Evolutionary conservation across 2,888 invertebrate genomes (phyloP).

Genomic region (Ferdinandea cuprea): DNA sequence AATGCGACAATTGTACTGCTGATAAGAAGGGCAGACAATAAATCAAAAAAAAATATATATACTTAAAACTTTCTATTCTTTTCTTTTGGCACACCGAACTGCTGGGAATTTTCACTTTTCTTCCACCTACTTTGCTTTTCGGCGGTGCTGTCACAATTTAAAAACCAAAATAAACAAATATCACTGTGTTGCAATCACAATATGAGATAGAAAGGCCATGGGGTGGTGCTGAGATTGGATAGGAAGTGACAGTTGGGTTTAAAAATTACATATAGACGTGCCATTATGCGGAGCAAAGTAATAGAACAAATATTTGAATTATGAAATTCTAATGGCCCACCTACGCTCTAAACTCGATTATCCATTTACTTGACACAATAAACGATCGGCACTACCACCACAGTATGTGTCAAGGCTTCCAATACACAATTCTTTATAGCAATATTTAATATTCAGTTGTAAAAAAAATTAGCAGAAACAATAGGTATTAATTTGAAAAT

Average conservation of each 20-base stretch:
- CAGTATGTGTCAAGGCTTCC: no score
- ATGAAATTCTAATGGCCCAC: no score
- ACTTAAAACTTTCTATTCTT: slow-evolving; percentile 61
- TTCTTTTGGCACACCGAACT: neutral
- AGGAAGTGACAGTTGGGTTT: neutral
- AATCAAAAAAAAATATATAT: neutral
- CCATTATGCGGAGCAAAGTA: no score
- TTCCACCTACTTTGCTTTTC: neutral
- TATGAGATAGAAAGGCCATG: neutral
- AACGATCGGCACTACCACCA: no score
- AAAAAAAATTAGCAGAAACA: no score
- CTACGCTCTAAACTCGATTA: no score
- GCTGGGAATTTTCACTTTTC: slow-evolving; percentile 53
- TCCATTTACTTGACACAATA: no score
- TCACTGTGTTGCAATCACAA: slow-evolving; percentile 30
- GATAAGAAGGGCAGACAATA: slow-evolving; percentile 40
- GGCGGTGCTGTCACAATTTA: slow-evolving; percentile 42
- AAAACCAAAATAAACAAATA: slow-evolving; percentile 43
- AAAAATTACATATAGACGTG: no score
- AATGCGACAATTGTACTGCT: slow-evolving; percentile 21
- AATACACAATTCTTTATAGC: no score
- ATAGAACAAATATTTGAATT: no score
- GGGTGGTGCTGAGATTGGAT: neutral
- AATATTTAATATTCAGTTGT: no score
- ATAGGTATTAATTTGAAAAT: no score